Evolutionary conservation across 2,113 vertebrate genomes (phyloP).

Genomic region (Illadopsis cleaveri): DNA sequence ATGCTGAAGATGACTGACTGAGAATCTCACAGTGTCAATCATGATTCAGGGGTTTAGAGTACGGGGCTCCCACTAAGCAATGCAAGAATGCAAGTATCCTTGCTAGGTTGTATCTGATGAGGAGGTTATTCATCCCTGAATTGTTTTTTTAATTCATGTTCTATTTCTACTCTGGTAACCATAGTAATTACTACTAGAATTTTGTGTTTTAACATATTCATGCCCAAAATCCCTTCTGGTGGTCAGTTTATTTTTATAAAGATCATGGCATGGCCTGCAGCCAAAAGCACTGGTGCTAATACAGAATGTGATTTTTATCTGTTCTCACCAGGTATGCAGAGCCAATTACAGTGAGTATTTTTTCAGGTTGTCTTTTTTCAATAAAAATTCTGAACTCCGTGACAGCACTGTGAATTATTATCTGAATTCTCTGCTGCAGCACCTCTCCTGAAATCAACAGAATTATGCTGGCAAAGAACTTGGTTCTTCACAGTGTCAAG

Average conservation of each 20-base stretch:
- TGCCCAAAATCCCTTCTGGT: not conserved
- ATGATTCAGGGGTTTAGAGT: not conserved
- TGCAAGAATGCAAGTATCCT: not conserved
- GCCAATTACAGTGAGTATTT: not conserved
- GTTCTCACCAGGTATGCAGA: not conserved
- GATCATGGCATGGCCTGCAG: not conserved
- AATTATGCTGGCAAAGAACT: not conserved
- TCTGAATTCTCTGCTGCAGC: not conserved
- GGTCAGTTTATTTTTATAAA: not conserved
- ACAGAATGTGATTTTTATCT: not conserved
- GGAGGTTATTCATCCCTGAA: not conserved
- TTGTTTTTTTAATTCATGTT: not conserved
- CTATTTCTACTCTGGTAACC: not conserved
- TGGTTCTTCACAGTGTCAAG: not conserved
- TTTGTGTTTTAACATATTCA: not conserved
- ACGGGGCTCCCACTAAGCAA: not conserved
- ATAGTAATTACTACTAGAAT: not conserved
- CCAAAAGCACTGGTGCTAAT: not conserved
- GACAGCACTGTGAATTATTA: not conserved
- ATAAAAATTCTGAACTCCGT: not conserved
- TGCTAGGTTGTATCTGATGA: not conserved
- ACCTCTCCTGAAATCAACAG: not conserved
- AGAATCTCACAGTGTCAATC: not conserved
- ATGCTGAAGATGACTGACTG: not conserved
- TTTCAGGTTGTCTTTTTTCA: not conserved